Conservation (phyloP, 2,113 vertebrate species). For the Melanocharis versteri region DNA sequence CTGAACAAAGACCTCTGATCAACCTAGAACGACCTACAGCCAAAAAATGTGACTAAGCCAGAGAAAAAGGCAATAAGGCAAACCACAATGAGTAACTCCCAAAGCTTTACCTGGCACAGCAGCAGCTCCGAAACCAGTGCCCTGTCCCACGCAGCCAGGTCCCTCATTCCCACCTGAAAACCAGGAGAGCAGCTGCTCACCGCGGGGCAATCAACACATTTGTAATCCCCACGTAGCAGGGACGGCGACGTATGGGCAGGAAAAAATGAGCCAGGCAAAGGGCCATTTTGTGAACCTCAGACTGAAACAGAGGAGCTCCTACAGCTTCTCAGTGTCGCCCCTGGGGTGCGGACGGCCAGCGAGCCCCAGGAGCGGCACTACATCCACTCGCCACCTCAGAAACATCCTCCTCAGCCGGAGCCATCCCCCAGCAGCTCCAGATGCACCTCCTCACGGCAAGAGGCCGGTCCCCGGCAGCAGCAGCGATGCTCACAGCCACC, state of each 20-base stretch:
- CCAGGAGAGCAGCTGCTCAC: neutral
- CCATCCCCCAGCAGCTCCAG: rapidly evolving
- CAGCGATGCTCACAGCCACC: neutral
- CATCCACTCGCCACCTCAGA: rapidly evolving
- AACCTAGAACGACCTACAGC: neutral
- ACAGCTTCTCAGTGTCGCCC: neutral
- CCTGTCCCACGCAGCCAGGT: neutral
- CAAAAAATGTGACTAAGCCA: rapidly evolving
- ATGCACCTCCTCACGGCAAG: neutral
- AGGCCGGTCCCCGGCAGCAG: rapidly evolving
- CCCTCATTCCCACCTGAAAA: neutral
- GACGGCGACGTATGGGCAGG: neutral
- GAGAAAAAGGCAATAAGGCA: rapidly evolving
- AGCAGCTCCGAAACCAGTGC: neutral
- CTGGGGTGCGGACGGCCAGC: rapidly evolving
- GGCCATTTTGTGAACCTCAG: neutral
- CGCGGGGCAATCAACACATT: rapidly evolving
- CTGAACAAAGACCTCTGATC: neutral
- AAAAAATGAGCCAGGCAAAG: rapidly evolving
- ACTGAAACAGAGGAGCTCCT: neutral
- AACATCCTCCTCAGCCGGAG: neutral
- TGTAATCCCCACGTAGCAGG: rapidly evolving
- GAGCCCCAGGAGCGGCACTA: rapidly evolving
- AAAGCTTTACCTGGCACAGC: neutral
- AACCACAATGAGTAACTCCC: neutral